phyloP scores from a whole-genome alignment of 2,797 vertebrate genomes.

The Sphaeramia orbicularis region DNA sequence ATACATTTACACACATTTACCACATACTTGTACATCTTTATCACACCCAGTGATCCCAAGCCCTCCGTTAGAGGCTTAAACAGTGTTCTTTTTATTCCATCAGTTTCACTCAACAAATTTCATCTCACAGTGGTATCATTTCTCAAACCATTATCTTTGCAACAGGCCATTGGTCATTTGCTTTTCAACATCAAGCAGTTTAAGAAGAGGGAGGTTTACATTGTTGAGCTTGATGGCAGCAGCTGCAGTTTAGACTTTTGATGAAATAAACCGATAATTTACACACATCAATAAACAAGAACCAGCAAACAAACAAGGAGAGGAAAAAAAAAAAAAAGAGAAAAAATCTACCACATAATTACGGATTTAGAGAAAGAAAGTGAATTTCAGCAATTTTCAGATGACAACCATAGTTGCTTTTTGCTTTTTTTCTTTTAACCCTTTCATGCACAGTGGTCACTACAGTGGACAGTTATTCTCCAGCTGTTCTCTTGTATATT shows the following conservation, averaged over 20 bases:
- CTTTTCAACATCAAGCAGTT: background rate
- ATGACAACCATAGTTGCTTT: background rate
- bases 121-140: background rate
- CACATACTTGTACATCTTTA: too few species aligned
- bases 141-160: conserved; percentile 4
- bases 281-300: conserved; percentile 7
- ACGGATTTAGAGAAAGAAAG: background rate
- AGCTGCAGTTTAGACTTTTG: conserved; percentile 2
- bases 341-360: conserved; percentile 17
- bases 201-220: conserved; percentile 9
- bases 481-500: too few species aligned
- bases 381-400: background rate
- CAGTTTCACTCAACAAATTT: background rate
- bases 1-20: too few species aligned
- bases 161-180: background rate
- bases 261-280: conserved; percentile 16
- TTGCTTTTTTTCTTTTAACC: too few species aligned
- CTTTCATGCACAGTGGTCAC: too few species aligned
- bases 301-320: background rate
- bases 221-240: conserved; percentile 15
- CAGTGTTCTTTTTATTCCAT: background rate
- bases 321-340: background rate
- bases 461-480: too few species aligned
- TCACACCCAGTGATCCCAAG: too few species aligned
- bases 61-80: too few species aligned